Percentiles rank a stretch among this genome's conserved stretches.
phyloP scores from a whole-genome alignment of 2,113 vertebrate genomes.

The Agelaius tricolor region DNA sequence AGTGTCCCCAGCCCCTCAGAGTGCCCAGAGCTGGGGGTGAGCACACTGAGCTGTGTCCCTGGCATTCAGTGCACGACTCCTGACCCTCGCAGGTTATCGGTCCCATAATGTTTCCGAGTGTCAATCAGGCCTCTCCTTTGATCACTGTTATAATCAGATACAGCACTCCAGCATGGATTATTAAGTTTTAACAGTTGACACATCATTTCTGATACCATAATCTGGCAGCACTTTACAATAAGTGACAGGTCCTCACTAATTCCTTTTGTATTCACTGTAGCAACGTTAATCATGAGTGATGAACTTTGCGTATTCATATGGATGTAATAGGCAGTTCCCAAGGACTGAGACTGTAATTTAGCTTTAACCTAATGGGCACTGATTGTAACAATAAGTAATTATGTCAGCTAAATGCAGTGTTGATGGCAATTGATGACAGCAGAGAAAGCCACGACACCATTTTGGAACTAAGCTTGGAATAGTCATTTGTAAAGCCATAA shows the following conservation, averaged over 20 bases:
- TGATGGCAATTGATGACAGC: conserved; percentile 70
- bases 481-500: conserved; percentile 56
- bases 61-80: background rate
- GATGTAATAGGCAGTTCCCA: conserved; percentile 75
- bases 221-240: conserved; percentile 68
- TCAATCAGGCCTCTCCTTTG: conserved; percentile 63
- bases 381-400: conserved; percentile 76
- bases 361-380: conserved; percentile 73
- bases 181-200: conserved; percentile 62
- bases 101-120: background rate
- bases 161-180: conserved; percentile 61
- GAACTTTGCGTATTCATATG: conserved; percentile 75
- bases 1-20: background rate
- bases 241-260: conserved; percentile 71
- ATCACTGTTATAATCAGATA: conserved; percentile 65
- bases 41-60: rapidly evolving
- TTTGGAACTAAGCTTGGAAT: conserved; percentile 65
- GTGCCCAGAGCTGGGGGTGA: background rate
- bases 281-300: conserved; percentile 75
- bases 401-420: conserved; percentile 75
- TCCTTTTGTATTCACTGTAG: conserved; percentile 68
- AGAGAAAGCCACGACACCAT: conserved; percentile 60
- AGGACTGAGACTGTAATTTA: conserved; percentile 76
- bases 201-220: conserved; percentile 60
- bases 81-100: conserved; percentile 55